phyloP scores from a whole-genome alignment of 1,140 invertebrate genomes.

The Aphis craccivora region DNA sequence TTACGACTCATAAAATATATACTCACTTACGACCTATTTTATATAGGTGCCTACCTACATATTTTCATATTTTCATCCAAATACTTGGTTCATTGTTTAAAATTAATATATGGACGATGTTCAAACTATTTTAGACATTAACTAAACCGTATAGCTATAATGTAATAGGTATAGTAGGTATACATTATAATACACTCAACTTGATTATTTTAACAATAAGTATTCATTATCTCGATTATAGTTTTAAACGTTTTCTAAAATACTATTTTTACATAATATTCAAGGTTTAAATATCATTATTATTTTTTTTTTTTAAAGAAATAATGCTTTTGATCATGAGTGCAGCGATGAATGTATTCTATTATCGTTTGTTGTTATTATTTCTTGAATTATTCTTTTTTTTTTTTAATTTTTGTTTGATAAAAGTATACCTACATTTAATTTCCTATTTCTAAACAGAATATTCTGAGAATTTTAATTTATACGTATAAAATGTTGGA shows the following conservation, averaged over 20 bases:
- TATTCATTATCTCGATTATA: neutral
- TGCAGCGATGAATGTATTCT: too few relatives aligned
- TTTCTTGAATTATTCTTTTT: too few relatives aligned
- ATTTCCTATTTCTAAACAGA: neutral
- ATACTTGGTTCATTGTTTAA: neutral
- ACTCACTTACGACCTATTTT: neutral
- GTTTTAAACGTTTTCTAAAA: neutral
- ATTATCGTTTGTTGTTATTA: too few relatives aligned
- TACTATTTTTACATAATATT: too few relatives aligned
- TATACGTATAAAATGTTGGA: neutral
- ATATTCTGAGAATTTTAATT: neutral
- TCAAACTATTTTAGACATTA: neutral
- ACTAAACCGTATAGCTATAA: neutral
- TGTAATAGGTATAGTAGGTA: neutral
- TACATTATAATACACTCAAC: neutral
- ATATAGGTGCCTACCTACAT: neutral
- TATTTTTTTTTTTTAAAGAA: too few relatives aligned
- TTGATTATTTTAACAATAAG: neutral
- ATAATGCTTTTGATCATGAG: too few relatives aligned
- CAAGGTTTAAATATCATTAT: too few relatives aligned
- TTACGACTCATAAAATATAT: neutral
- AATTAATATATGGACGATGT: neutral
- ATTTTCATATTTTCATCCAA: neutral
- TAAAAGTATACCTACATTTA: neutral
- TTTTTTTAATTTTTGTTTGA: too few relatives aligned